A percentile compares a stretch with the other conserved stretches of the same genome.
Conservation (phyloP, 2,888 invertebrate genomes). For the Embidobia sp. region DNA sequence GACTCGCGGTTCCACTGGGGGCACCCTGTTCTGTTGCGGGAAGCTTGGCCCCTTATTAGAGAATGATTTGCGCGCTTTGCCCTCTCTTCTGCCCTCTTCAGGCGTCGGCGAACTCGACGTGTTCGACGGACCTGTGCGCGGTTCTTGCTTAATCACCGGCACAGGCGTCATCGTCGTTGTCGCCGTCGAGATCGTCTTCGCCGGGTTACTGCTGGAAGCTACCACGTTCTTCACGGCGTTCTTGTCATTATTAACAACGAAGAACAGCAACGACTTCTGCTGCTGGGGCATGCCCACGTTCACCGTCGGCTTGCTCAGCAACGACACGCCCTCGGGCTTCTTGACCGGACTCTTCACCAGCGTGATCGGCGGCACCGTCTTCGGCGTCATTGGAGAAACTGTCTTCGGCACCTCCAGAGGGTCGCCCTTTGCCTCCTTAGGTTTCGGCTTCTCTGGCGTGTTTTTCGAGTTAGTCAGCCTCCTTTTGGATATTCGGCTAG, state of each 20-base stretch:
- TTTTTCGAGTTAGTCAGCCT: conserved; percentile 1
- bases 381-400: background rate
- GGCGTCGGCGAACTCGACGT: conserved; percentile 15
- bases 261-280: conserved; percentile 28
- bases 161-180: background rate
- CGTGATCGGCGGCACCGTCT: conserved; percentile 36
- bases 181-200: background rate
- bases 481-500: conserved; percentile 46
- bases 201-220: background rate
- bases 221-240: conserved; percentile 12
- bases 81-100: conserved; percentile 67
- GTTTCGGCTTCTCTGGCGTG: conserved; percentile 24
- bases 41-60: conserved; percentile 73
- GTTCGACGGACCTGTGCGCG: conserved; percentile 22
- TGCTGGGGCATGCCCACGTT: conserved; percentile 17
- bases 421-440: conserved; percentile 6
- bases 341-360: conserved; percentile 29
- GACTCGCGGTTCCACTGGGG: conserved; percentile 49
- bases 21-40: conserved; percentile 64
- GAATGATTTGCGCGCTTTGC: conserved; percentile 81
- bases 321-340: background rate
- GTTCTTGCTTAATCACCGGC: conserved; percentile 68
- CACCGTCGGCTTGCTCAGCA: conserved; percentile 8
- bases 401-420: conserved; percentile 2
- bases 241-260: conserved; percentile 50